Evolutionary conservation across 2,797 vertebrate species (phyloP).

Genomic region (Octomys mimax): DNA sequence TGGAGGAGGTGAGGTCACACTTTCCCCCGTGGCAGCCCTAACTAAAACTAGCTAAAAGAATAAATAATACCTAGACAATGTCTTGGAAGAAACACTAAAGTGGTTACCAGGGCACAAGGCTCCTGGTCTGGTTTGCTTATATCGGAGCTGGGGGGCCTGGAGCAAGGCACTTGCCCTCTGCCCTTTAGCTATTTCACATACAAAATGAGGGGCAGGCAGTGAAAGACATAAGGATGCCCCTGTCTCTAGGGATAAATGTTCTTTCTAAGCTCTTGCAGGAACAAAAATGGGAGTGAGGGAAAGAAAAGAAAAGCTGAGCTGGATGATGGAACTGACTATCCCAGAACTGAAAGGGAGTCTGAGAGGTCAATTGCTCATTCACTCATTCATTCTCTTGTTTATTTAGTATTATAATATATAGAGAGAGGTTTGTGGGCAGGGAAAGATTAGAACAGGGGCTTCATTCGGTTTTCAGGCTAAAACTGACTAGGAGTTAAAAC

Average conservation of each 20-base stretch:
- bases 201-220: neutral
- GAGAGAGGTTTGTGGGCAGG: neutral
- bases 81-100: constrained; percentile 61
- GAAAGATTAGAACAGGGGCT: neutral
- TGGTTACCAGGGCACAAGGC: neutral
- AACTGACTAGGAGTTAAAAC: neutral
- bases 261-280: constrained; percentile 17
- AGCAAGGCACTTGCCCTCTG: neutral
- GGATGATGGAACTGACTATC: neutral
- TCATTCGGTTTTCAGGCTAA: neutral
- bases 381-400: neutral
- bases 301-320: constrained; percentile 41
- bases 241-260: neutral
- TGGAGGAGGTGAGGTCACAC: constrained; percentile 70
- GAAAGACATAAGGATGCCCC: neutral
- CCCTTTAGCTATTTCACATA: neutral
- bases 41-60: constrained; percentile 59
- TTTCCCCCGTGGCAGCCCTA: constrained; percentile 44
- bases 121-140: neutral
- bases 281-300: neutral
- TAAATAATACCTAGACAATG: constrained; percentile 60
- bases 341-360: neutral
- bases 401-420: neutral
- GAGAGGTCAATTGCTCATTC: neutral
- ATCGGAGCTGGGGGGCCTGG: neutral